Conservation (phyloP, 2,888 invertebrate genomes). For the Chloroclystis v-ata region DNA sequence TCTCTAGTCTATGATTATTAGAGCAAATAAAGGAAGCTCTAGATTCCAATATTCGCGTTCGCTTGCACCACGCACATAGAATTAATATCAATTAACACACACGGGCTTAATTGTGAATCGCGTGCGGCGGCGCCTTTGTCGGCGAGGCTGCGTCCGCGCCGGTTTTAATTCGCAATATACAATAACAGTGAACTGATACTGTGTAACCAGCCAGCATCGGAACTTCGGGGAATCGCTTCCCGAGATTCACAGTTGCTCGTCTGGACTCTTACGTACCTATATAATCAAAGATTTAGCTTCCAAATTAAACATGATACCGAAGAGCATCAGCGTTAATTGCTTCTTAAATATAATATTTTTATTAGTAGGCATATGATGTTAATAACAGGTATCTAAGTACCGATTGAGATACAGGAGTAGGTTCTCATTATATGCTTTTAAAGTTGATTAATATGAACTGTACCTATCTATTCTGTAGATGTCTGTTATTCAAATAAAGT, state of each 20-base stretch:
- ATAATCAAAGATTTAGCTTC: too few relatives aligned
- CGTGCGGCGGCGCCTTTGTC: slow-evolving; percentile 76
- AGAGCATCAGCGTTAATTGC: too few relatives aligned
- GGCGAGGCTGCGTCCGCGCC: slow-evolving; percentile 55
- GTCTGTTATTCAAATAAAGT: not conserved
- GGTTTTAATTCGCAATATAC: slow-evolving; percentile 55
- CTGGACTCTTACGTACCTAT: not conserved
- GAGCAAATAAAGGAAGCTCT: not conserved
- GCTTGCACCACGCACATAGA: slow-evolving; percentile 63
- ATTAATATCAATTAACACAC: slow-evolving; percentile 78
- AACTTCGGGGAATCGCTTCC: slow-evolving; percentile 24
- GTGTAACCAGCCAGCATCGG: slow-evolving; percentile 20
- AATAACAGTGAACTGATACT: slow-evolving; percentile 27
- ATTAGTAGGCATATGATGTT: too few relatives aligned
- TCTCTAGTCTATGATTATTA: not conserved
- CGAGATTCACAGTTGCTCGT: slow-evolving; percentile 13
- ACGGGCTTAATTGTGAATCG: slow-evolving; percentile 76
- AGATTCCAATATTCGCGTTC: slow-evolving; percentile 27
- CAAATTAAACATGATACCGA: too few relatives aligned
- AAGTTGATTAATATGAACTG: too few relatives aligned
- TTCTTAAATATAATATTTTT: too few relatives aligned
- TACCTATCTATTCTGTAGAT: too few relatives aligned
- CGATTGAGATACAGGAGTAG: too few relatives aligned
- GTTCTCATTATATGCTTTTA: too few relatives aligned
- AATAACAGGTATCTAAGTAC: too few relatives aligned